phyloP scores from a whole-genome alignment of 2,113 vertebrate genomes.

The Lanius ludovicianus region DNA sequence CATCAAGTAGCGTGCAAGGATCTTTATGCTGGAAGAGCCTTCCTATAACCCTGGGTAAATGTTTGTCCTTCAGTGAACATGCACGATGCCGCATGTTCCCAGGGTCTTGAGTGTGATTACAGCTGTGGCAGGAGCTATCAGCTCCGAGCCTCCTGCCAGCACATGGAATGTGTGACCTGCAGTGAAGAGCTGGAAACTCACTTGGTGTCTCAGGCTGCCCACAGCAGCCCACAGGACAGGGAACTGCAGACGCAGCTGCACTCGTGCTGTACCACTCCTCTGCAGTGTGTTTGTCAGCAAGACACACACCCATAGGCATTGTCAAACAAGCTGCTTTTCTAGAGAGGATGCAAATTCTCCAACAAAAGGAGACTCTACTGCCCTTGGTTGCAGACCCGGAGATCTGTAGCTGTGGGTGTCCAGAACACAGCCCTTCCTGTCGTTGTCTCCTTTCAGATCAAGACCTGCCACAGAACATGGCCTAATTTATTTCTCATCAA shows the following conservation, averaged over 20 bases:
- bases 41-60: not conserved
- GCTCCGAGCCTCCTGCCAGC: not conserved
- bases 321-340: not conserved
- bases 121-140: not conserved
- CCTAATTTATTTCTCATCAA: not conserved
- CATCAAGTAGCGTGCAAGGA: not conserved
- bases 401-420: not conserved
- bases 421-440: not conserved
- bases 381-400: not conserved
- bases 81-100: not conserved
- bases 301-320: fast-evolving
- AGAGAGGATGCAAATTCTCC: not conserved
- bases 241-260: not conserved
- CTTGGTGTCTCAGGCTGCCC: fast-evolving
- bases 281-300: not conserved
- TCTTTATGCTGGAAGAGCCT: not conserved
- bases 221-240: not conserved
- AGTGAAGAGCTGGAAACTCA: not conserved
- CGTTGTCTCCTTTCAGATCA: not conserved
- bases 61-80: not conserved
- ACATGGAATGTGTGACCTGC: not conserved
- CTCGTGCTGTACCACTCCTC: not conserved
- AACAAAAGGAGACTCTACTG: not conserved
- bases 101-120: not conserved
- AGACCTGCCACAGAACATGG: not conserved